phyloP scores from a whole-genome alignment of 2,797 vertebrate genomes.

The Urocyon cinereoargenteus region DNA sequence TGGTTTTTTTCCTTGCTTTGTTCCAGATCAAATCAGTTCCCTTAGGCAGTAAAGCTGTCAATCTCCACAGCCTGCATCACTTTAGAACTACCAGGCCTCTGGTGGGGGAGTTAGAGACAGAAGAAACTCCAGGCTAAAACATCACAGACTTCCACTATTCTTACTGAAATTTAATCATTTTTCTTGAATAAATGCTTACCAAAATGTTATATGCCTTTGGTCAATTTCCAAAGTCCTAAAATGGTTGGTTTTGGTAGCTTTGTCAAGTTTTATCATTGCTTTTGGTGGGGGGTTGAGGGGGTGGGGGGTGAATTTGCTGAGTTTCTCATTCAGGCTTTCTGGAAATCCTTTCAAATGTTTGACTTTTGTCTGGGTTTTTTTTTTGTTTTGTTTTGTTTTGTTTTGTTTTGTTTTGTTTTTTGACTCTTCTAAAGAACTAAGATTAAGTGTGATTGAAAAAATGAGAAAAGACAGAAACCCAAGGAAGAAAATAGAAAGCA shows the following conservation, averaged over 20 bases:
- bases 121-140: background rate
- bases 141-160: background rate
- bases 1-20: background rate
- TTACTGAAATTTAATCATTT: background rate
- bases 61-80: background rate
- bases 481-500: slow-evolving; percentile 18
- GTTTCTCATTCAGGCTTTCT: slow-evolving; percentile 37
- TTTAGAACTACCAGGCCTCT: background rate
- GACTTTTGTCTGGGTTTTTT: background rate
- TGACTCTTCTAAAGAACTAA: slow-evolving; percentile 20
- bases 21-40: background rate
- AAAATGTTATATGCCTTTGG: background rate
- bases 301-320: background rate
- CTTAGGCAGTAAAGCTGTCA: background rate
- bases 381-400: no score
- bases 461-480: background rate
- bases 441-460: slow-evolving; percentile 31
- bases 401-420: background rate
- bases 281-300: background rate
- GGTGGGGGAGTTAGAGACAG: no score
- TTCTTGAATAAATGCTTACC: background rate
- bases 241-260: background rate
- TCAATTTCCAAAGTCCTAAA: slow-evolving; percentile 55
- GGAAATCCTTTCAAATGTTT: background rate
- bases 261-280: background rate